Evolutionary conservation across 2,888 invertebrate genomes (phyloP).

Genomic region (Cactoblastis cactorum): DNA sequence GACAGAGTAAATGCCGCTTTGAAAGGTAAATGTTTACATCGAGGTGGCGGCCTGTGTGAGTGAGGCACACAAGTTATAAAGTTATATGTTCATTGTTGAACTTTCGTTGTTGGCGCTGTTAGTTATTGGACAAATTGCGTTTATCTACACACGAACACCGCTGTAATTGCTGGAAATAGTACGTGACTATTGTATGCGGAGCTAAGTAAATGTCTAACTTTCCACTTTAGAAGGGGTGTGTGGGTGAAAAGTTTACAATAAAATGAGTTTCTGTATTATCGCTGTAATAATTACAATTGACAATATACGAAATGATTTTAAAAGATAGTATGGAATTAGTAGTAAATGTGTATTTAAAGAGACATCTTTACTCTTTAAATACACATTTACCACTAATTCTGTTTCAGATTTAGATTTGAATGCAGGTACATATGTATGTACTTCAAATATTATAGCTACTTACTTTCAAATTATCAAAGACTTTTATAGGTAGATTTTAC

Average conservation of each 20-base stretch:
- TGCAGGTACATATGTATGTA: no score
- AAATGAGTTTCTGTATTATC: neutral
- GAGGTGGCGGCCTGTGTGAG: conserved; percentile 51
- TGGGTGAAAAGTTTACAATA: conserved; percentile 1
- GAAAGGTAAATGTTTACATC: conserved; percentile 74
- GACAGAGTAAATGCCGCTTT: conserved; percentile 75
- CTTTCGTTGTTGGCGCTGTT: conserved; percentile 37
- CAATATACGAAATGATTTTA: neutral
- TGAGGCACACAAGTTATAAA: conserved; percentile 48
- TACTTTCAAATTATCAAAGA: no score
- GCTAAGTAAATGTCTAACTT: conserved; percentile 13
- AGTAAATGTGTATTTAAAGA: no score
- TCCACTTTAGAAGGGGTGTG: conserved; percentile 5
- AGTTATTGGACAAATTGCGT: conserved; percentile 21
- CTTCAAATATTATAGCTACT: no score
- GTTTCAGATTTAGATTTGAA: no score
- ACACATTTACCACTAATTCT: no score
- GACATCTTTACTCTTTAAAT: no score
- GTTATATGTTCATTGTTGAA: conserved; percentile 29
- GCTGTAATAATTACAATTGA: neutral
- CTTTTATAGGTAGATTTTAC: no score
- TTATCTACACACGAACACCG: conserved; percentile 13
- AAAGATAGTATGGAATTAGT: neutral
- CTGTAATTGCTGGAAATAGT: conserved; percentile 13
- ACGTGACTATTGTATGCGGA: conserved; percentile 11